Base-by-base conservation (phyloP, 2,113 vertebrate species). In the Diphyllodes magnificus region DNA sequence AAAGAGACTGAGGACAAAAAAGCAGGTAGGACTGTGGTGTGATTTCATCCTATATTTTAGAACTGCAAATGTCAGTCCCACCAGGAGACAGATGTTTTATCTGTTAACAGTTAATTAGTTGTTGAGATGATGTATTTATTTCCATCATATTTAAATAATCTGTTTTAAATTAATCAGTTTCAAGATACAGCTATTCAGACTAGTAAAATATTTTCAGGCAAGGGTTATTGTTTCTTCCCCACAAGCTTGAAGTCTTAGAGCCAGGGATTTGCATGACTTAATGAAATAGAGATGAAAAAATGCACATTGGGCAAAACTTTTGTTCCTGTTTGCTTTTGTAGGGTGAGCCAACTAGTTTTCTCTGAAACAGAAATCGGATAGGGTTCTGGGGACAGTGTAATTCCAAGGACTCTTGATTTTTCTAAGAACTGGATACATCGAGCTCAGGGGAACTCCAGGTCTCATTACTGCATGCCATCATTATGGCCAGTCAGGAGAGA, bases 1-100 rank as follows among this genome's bases (percentile, higher is more conserved):
- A 99, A 99, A 70, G 99, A 99, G 56, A 90, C 96, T 1, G 99
- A 99, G 91, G 99, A 99, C 93, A 99, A 99, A 96, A 99, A 99
- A 98, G 68, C 98, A 80, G 99, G 99, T 98, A 72, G 51, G 98
- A 61, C 9, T 82, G 19, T 16, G 6, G 7, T 88, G 28, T 40
- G 35, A 51, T 81, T 90, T 83, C 22, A 11, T 90, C 23, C n/a
- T 83, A 0, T 63, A 1, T 23, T 92, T 93, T 88, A 70, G 27
- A 79, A 51, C 10, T 85, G 25, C 27, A 23, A 39, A 61, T 37
- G 14, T 82, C 78, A 49, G 18, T 83, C 81, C 61, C 89, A 16
- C 15, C 19, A 60, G 37, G 35, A 86, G 35, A 51, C 51, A 54
- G 22, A 45, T 44, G 4, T 2, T 1, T 63, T 84, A 22, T 66